Evolutionary conservation across 2,113 vertebrate species (phyloP).

Genomic region (Indicator indicator): DNA sequence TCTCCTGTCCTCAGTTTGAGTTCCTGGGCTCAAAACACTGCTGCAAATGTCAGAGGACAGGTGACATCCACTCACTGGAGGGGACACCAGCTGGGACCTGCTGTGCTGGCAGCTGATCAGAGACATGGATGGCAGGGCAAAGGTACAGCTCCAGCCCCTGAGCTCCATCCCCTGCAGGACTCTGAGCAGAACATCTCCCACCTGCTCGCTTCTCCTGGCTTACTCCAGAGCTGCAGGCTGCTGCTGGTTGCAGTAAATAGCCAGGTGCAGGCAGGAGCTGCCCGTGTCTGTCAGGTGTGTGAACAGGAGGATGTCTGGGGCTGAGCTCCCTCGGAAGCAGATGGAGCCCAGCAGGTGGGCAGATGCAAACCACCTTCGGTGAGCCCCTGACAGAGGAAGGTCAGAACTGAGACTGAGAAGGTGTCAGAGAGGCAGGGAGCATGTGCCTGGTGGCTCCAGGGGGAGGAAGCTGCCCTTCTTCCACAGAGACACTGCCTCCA

Average conservation of each 20-base stretch:
- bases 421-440: constrained; percentile 48
- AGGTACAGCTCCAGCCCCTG: not conserved
- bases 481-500: not conserved
- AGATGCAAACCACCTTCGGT: constrained; percentile 32
- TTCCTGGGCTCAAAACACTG: not conserved
- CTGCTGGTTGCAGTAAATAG: not conserved
- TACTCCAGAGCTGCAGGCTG: not conserved
- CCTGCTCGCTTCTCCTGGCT: not conserved
- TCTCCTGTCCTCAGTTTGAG: not conserved
- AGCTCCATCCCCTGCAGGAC: not conserved
- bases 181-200: fast-evolving
- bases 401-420: constrained; percentile 27
- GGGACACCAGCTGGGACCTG: not conserved
- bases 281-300: not conserved
- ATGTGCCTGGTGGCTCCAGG: constrained; percentile 17
- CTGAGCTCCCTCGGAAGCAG: constrained; percentile 44
- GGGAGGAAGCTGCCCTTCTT: constrained; percentile 32
- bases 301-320: not conserved
- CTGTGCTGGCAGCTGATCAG: not conserved
- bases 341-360: constrained; percentile 48
- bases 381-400: constrained; percentile 64
- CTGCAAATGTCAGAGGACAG: not conserved
- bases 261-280: not conserved
- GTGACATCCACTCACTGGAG: not conserved
- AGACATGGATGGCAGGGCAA: fast-evolving